Evolutionary conservation across 2,797 vertebrate species (phyloP), one percentile per base, ranked within the genome.

Genomic region (Pangasius macronema): DNA sequence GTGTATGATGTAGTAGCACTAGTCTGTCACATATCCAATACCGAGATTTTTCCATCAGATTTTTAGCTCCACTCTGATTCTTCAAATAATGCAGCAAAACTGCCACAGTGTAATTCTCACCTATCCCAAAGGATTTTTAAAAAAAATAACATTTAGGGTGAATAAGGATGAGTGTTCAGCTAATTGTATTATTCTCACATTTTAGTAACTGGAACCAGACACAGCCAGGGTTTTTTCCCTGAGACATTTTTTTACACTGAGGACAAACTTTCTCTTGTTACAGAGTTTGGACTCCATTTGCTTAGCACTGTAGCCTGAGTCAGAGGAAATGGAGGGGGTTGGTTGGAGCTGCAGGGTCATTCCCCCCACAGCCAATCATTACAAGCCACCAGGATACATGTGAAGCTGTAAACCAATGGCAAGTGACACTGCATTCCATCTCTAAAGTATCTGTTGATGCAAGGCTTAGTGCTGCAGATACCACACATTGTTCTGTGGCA

Each of bases 251-350:
- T 77, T n/a, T 68, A 36, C 55, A 59, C 4, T 33, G 51, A 61
- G 27, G 30, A 49, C 63, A 61, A n/a, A 72, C 36, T 79, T 67
- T 83, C 72, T 27, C 10, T 18, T 57, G 36, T 76, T 76, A 46
- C 2, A 16, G 57, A 84, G 33, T 68, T 22, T 84, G 82, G 30
- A 53, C 30, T 87, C 82, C 63, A 51, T 80, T 85, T 68, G n/a
- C 46, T 61, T 42, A 22, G 76, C 30, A 39, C 77, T 83, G 61
- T 22, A n/a, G 42, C 59, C 39, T n/a, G 68, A 84, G 27, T 39
- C n/a, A 72, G 36, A 85, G 83, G 83, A 82, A 80, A 85, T 87
- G 63, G 53, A n/a, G 89, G 83, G 87, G 89, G 82, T 88, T 92
- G 89, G 82, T 88, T 92, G 89, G 67, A 84, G 3, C 53, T 77